phyloP scores from a whole-genome alignment of 2,888 invertebrate species.

The Branchipolynoe longqiensis region DNA sequence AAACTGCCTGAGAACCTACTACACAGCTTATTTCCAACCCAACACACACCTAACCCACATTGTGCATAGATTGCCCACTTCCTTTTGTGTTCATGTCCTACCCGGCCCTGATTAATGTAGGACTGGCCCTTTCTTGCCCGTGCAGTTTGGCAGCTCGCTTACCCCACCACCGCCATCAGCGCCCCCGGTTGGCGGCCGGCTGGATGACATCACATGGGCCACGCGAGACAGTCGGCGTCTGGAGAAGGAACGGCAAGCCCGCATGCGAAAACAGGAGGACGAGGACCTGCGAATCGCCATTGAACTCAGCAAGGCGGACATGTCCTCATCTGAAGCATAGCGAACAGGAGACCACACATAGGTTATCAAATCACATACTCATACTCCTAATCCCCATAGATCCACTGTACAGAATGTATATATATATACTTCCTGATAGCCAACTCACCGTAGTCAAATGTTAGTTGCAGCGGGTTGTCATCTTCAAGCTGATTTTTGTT shows the following conservation, averaged over 20 bases:
- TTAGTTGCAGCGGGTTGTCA: no score
- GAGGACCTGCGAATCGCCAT: conserved; percentile 89
- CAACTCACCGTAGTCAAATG: no score
- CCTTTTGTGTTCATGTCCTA: no score
- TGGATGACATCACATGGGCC: conserved; percentile 86
- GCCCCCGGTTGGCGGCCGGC: neutral
- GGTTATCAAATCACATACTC: conserved; percentile 9
- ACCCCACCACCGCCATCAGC: neutral
- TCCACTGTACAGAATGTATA: conserved; percentile 38
- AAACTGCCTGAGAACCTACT: no score
- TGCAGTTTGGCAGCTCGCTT: neutral
- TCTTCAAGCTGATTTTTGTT: no score
- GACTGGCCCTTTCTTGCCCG: no score
- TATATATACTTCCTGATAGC: no score
- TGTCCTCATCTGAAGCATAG: conserved; percentile 57
- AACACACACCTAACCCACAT: no score
- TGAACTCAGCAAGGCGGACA: conserved; percentile 85
- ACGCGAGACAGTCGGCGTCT: conserved; percentile 86
- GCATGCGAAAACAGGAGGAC: conserved; percentile 85
- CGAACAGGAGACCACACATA: neutral
- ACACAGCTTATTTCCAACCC: no score
- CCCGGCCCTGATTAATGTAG: no score
- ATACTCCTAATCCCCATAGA: neutral
- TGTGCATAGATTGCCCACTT: no score
- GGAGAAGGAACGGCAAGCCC: conserved; percentile 85